These are phyloP conservation scores for Thereva unica DNA, from an alignment of 2,888 invertebrate genomes.

Conservation along the genomic window DNA sequence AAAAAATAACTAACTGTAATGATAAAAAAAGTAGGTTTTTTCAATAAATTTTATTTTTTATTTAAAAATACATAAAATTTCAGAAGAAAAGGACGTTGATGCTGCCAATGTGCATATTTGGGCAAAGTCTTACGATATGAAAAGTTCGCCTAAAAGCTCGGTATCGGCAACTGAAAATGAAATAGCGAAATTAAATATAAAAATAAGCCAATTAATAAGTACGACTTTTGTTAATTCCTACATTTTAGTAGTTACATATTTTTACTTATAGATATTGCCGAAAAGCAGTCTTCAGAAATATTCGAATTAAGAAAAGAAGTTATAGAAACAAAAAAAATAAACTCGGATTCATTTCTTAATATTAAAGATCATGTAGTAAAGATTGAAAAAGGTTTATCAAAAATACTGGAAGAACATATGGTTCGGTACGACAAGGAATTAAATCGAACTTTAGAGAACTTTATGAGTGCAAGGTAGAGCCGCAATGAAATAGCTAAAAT, in stretches of 20 bases:
- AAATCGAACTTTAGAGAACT: constrained; percentile 52
- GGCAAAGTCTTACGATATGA: constrained; percentile 51
- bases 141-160: constrained; percentile 50
- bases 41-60: too few species aligned
- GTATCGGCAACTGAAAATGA: constrained; percentile 6
- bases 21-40: too few species aligned
- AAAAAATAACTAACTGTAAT: too few species aligned
- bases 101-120: too few species aligned
- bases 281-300: constrained; percentile 60
- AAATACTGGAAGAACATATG: constrained; percentile 56
- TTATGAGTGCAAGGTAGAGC: constrained; percentile 52
- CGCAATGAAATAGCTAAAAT: not conserved
- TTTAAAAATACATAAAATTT: too few species aligned
- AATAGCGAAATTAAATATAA: constrained; percentile 39
- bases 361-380: constrained; percentile 52
- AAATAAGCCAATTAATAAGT: constrained; percentile 55
- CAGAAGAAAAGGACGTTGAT: too few species aligned
- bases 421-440: constrained; percentile 56
- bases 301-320: constrained; percentile 58
- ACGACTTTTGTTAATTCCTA: constrained; percentile 28
- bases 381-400: constrained; percentile 54
- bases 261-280: constrained; percentile 57
- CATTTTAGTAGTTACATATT: constrained; percentile 1
- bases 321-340: constrained; percentile 48
- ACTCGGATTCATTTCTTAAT: constrained; percentile 36